These are phyloP conservation scores for Hesperophylax magnus DNA, from an alignment of 1,140 invertebrate genomes.

Conservation along the genomic window DNA sequence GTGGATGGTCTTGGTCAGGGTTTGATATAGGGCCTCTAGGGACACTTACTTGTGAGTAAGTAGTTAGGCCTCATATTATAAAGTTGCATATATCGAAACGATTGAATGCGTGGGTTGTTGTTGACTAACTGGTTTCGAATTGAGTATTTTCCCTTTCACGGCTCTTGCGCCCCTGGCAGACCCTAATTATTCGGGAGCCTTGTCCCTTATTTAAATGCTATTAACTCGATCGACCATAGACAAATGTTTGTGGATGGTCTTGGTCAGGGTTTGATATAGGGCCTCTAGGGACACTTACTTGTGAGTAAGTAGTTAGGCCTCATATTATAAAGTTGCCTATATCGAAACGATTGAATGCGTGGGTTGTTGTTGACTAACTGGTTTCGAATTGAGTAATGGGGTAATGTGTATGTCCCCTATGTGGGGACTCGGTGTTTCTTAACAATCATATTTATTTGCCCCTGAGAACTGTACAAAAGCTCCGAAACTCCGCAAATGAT, in stretches of 20 bases:
- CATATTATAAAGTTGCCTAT: background rate
- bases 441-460: background rate
- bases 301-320: background rate
- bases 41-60: background rate
- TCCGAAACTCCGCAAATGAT: too few relatives aligned
- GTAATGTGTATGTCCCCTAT: too few relatives aligned
- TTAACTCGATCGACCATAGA: constrained; percentile 22
- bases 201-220: constrained; percentile 15
- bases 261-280: background rate
- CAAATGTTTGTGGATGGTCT: background rate
- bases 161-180: background rate
- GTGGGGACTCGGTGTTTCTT: background rate
- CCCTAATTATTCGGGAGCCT: constrained; percentile 20
- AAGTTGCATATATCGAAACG: background rate
- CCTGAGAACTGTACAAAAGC: background rate
- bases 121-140: background rate
- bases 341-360: background rate
- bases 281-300: background rate
- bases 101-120: background rate
- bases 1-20: background rate
- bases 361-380: background rate
- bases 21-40: background rate
- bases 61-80: background rate
- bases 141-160: constrained; percentile 5
- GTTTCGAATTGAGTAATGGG: too few relatives aligned